phyloP scores from a whole-genome alignment of 2,797 vertebrate genomes.

The Myioborus miniatus region DNA sequence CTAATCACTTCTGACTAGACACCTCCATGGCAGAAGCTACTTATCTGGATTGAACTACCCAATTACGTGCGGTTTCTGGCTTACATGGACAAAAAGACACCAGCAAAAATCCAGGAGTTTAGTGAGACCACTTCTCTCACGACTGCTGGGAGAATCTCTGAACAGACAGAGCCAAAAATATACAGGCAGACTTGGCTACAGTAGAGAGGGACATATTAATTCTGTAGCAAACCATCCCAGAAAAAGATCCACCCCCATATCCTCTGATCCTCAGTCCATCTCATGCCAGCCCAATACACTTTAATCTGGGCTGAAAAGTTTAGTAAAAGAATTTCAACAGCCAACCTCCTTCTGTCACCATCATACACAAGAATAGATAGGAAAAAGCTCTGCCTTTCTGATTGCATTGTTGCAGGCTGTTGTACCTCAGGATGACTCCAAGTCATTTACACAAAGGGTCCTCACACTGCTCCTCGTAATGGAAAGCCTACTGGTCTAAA shows the following conservation, averaged over 20 bases:
- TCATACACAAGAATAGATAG: accelerated
- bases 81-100: not conserved
- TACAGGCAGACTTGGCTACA: not conserved
- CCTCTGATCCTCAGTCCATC: not conserved
- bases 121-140: not conserved
- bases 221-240: not conserved
- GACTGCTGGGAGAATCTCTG: accelerated
- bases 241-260: not conserved
- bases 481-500: not conserved
- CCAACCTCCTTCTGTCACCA: not conserved
- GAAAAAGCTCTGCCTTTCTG: not conserved
- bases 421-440: not conserved
- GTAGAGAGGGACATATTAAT: not conserved
- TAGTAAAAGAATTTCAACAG: not conserved
- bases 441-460: not conserved
- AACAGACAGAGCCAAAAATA: not conserved
- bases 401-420: accelerated
- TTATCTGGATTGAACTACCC: not conserved
- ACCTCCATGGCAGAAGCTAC: not conserved
- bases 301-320: not conserved
- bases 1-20: not conserved
- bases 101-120: not conserved
- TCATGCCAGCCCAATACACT: not conserved
- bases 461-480: accelerated
- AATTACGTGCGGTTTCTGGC: not conserved